Evolutionary conservation across 35 echinoderm and acorn worm genomes (phyloP), one percentile per base, ranked within the genome.

Genomic region (Patiria miniata): DNA sequence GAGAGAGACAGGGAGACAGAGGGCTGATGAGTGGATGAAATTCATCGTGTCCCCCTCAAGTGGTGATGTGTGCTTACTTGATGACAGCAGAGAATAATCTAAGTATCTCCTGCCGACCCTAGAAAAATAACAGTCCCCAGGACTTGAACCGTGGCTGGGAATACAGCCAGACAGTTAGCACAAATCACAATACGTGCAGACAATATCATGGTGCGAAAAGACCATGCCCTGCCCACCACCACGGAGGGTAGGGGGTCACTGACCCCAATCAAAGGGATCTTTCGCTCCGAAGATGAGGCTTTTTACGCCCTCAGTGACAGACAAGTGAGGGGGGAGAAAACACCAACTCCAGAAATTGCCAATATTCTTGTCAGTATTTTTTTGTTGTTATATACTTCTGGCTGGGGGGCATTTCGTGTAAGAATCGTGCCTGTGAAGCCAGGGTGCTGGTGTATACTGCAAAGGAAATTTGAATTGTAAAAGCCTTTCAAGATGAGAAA

Each of bases 51-150:
- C 0, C 12, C n/a, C 26, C 65, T 36, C 29, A 36, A 73, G 65
- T 73, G 26, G 65, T 32, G 30, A 26, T 73, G 65, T 73, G 65
- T 2, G 65, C 19, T 73, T 26, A 73, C 65, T 73, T 30, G 65
- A 73, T 73, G 65, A 73, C 65, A 73, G n/a, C 19, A 34, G 65
- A 34, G 12, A 68, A 68, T 68, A 18, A 73, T 16, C 26, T 26
- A 23, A 73, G 65, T 73, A 5, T 73, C 26, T 73, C 65, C 29
- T 73, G 34, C 26, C 65, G 65, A 23, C 34, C 65, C 26, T 73
- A 73, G 65, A 73, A 73, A 73, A 73, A 73, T 73, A 73, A 73
- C 65, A 73, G 65, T 73, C 65, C 30, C 29, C 2, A 22, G 65
- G 26, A n/a, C 65, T 10, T 36, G 65, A 73, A 73, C 65, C 65